Conservation (phyloP, 2,888 invertebrate genomes). For the Hypena proboscidalis region DNA sequence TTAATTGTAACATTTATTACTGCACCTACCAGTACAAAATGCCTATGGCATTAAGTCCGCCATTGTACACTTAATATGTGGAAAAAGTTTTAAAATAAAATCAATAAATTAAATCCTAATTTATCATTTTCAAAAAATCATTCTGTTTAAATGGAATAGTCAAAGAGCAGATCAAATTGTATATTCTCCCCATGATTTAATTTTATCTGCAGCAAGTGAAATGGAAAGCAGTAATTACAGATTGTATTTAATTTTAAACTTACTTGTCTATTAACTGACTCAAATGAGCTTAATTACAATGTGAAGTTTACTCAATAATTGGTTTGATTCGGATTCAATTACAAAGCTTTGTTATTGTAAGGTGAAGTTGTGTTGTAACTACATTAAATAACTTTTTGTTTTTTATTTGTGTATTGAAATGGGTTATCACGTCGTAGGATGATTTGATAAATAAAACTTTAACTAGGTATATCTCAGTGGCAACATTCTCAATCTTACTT, state of each 20-base stretch:
- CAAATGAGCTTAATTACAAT: background rate
- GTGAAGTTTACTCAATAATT: background rate
- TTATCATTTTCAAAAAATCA: slow-evolving; percentile 2
- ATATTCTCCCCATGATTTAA: slow-evolving; percentile 34
- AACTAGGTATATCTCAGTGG: too few species aligned
- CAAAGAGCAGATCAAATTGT: slow-evolving; percentile 20
- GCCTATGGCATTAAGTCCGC: too few species aligned
- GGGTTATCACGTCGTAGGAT: too few species aligned
- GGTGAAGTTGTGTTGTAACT: too few species aligned
- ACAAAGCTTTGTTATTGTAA: too few species aligned
- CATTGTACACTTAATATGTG: background rate
- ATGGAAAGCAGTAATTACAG: slow-evolving; percentile 29
- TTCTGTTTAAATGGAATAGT: slow-evolving; percentile 13
- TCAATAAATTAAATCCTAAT: background rate
- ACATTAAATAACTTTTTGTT: too few species aligned
- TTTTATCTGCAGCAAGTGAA: slow-evolving; percentile 38
- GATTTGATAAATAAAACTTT: too few species aligned
- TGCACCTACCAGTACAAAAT: too few species aligned
- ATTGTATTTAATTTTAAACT: slow-evolving; percentile 1
- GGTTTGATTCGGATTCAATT: too few species aligned
- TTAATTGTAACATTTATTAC: too few species aligned
- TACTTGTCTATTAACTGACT: background rate
- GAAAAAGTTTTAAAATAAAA: background rate
- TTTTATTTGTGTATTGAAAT: too few species aligned
- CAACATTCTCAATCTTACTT: too few species aligned